Conservation (phyloP, 2,888 invertebrate species). For the Drosophila paracracens region DNA sequence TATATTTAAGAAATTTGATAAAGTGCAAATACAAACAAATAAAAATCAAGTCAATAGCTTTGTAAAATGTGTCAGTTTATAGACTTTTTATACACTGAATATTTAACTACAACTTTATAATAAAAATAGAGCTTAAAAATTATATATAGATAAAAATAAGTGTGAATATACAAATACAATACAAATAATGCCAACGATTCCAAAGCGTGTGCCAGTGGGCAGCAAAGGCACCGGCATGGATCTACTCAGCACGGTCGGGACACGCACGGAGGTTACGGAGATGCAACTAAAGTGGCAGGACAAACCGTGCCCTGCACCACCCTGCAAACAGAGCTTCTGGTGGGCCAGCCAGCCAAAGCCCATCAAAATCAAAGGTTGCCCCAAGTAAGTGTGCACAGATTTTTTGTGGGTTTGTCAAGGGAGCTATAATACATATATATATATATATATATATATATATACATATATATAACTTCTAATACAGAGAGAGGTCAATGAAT, state of each 20-base stretch:
- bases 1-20: constrained; percentile 10
- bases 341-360: constrained; percentile 85
- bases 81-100: constrained; percentile 51
- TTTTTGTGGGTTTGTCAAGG: constrained; percentile 6
- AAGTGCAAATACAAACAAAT: constrained; percentile 5
- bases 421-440: not conserved
- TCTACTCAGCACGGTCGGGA: constrained; percentile 55
- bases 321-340: constrained; percentile 84
- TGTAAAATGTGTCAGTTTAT: constrained; percentile 62
- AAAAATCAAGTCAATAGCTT: constrained; percentile 3
- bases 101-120: constrained; percentile 33
- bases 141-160: constrained; percentile 41
- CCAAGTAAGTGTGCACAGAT: constrained; percentile 69
- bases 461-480: not conserved
- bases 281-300: constrained; percentile 82
- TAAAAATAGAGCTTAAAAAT: constrained; percentile 37
- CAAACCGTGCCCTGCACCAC: constrained; percentile 76
- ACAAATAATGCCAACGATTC: constrained; percentile 78
- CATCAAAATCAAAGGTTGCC: constrained; percentile 81
- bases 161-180: constrained; percentile 8
- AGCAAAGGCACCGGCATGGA: constrained; percentile 53
- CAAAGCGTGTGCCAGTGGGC: constrained; percentile 69
- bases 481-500: constrained; percentile 65
- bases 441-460: not conserved
- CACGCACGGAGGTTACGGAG: constrained; percentile 79